Evolutionary conservation across 1,140 invertebrate genomes (phyloP).

Genomic region (Diorhabda elongata): DNA sequence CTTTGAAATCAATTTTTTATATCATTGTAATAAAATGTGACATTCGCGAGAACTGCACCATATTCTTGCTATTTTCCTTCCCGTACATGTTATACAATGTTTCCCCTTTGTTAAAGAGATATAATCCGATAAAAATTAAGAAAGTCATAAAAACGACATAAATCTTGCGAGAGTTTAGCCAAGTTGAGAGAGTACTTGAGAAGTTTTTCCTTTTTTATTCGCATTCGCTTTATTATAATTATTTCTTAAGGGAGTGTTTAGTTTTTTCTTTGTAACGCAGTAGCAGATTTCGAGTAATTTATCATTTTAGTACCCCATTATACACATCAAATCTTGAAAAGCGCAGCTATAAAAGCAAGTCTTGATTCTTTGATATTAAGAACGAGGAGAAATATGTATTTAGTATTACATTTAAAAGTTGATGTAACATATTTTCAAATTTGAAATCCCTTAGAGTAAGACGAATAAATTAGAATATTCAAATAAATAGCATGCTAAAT

Average conservation of each 20-base stretch:
- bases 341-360: no score
- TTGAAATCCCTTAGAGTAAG: no score
- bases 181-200: constrained; percentile 12
- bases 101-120: constrained; percentile 6
- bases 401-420: no score
- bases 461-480: no score
- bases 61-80: constrained; percentile 12
- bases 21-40: constrained; percentile 12
- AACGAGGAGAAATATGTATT: no score
- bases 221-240: constrained; percentile 14
- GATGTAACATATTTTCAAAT: no score
- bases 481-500: no score
- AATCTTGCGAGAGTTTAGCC: constrained; percentile 14
- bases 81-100: constrained; percentile 10
- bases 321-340: neutral
- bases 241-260: neutral
- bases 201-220: constrained; percentile 5
- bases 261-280: neutral
- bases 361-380: no score
- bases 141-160: constrained; percentile 19
- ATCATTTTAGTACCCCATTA: neutral
- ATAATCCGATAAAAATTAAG: constrained; percentile 20
- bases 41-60: constrained; percentile 6
- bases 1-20: neutral
- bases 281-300: neutral